Base-by-base conservation (phyloP, 2,113 vertebrate genomes). In the Neolamprologus brichardi region DNA sequence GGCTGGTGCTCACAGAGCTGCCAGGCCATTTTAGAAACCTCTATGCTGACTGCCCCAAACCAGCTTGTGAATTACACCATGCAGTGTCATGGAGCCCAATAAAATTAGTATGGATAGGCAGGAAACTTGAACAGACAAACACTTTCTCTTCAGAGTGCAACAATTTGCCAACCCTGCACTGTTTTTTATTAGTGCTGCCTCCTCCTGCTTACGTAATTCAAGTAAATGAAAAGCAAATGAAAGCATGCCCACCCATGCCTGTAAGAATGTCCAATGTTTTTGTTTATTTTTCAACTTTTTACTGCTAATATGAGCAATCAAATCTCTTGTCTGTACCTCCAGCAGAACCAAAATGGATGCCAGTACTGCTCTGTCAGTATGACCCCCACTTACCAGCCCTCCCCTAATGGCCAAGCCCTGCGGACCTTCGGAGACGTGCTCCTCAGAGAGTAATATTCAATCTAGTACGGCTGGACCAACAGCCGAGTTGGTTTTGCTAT, bases 351-450 rank as follows among this genome's bases (percentile, higher is more conserved):
- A 84, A 44, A 72, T 44, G 67, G 37, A 72, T 72, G 39, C 8
- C 20, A 28, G 2, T 67, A 93, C 58, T 97, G 94, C 87, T 60
- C 3, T 0, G 94, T 96, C 15, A 87, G 28, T 20, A 93, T 96
- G 84, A 82, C 87, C 41, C 91, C 88, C 54, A 96, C 96, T 13
- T 95, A 96, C 82, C 85, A 96, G 86, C 91, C 93, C 25, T 95
- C 96, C 67, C 75, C 20, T 15, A 90, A 81, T 15, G 93, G 94
- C 18, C 88, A 95, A 84, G 87, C 95, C 7, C 90, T 97, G 54
- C 95, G 94, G 96, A 95, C 94, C 91, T 86, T 97, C 70, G 94
- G 94, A 67, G 94, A 96, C 1, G 92, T 96, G 52, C 96, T 97
- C 89, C 93, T 96, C 14, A 93, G 93, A 54, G 88, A 95, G 4